A percentile compares a stretch with the other conserved stretches of the same genome.
Evolutionary conservation across 2,888 invertebrate species (phyloP).

Genomic region (Tenodera sinensis): DNA sequence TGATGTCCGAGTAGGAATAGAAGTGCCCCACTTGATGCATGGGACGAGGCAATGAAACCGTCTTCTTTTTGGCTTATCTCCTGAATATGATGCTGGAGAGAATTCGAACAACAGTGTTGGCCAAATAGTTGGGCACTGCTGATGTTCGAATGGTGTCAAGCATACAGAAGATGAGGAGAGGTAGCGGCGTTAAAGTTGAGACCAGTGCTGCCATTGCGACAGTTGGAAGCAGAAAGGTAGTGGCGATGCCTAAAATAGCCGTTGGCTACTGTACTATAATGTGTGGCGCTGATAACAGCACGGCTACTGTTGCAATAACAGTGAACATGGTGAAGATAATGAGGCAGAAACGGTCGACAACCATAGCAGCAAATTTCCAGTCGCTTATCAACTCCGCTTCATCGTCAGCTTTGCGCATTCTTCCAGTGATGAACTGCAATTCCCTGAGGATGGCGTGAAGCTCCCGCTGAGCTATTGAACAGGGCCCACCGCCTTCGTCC

Average conservation of each 20-base stretch:
- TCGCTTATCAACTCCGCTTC: slow-evolving; percentile 91
- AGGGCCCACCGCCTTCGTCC: slow-evolving; percentile 42
- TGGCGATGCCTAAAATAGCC: not conserved
- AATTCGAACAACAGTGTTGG: not conserved
- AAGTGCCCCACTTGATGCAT: not conserved
- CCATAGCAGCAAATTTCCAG: slow-evolving; percentile 98
- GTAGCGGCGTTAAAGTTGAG: not conserved
- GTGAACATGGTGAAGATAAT: slow-evolving; percentile 94
- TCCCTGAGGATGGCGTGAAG: slow-evolving; percentile 88
- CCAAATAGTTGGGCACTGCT: not conserved
- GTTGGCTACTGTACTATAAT: slow-evolving; percentile 78
- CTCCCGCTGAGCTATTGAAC: slow-evolving; percentile 70
- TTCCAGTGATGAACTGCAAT: slow-evolving; percentile 89
- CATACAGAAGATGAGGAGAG: not conserved
- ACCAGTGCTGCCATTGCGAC: not conserved
- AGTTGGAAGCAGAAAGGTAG: not conserved
- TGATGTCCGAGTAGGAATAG: not conserved
- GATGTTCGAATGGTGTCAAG: not conserved
- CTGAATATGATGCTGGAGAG: not conserved
- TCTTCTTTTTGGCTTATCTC: not conserved
- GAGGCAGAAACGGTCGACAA: slow-evolving; percentile 94
- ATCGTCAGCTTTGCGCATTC: slow-evolving; percentile 92
- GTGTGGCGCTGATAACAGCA: slow-evolving; percentile 87
- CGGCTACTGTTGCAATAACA: slow-evolving; percentile 87
- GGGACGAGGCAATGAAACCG: not conserved